Conservation (phyloP, 2,797 vertebrate species). For the Erpetoichthys calabaricus region DNA sequence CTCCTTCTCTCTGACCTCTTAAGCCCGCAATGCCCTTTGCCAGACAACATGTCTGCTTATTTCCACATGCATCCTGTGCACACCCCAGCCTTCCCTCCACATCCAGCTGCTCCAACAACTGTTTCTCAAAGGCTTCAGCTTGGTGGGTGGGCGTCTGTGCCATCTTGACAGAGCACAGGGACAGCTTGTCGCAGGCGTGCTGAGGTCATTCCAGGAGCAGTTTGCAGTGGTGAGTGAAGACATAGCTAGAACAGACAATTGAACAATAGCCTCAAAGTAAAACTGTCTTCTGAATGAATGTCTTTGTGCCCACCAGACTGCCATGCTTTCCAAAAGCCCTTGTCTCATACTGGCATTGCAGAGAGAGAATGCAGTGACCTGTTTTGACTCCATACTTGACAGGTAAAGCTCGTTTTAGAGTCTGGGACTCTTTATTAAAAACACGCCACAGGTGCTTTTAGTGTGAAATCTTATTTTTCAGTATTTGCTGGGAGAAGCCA, state of each 20-base stretch:
- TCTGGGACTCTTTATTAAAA: not conserved
- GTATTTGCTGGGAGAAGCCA: conserved; percentile 25
- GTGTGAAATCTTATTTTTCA: conserved; percentile 12
- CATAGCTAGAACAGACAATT: conserved; percentile 11
- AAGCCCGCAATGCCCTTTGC: conserved; percentile 24
- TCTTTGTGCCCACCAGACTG: conserved; percentile 23
- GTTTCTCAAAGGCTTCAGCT: conserved; percentile 34
- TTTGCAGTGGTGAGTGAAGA: conserved; percentile 13
- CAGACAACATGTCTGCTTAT: conserved; percentile 49
- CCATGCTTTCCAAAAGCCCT: conserved; percentile 18
- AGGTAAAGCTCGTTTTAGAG: conserved; percentile 23
- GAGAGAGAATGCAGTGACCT: conserved; percentile 26
- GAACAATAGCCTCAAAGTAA: not conserved
- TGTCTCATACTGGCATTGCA: conserved; percentile 43
- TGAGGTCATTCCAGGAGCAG: conserved; percentile 16
- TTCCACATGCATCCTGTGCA: conserved; percentile 27
- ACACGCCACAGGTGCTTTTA: no score
- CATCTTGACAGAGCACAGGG: conserved; percentile 30
- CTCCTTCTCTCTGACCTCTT: conserved; percentile 1
- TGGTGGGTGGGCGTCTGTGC: conserved; percentile 41
- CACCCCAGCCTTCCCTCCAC: conserved; percentile 22
- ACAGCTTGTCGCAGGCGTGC: conserved; percentile 19
- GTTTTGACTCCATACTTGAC: conserved; percentile 34
- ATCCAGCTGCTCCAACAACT: conserved; percentile 36
- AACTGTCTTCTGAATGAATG: not conserved